Evolutionary conservation across 2,888 invertebrate species (phyloP), one percentile per base, ranked within the genome.

Genomic region (Drosophila recens): DNA sequence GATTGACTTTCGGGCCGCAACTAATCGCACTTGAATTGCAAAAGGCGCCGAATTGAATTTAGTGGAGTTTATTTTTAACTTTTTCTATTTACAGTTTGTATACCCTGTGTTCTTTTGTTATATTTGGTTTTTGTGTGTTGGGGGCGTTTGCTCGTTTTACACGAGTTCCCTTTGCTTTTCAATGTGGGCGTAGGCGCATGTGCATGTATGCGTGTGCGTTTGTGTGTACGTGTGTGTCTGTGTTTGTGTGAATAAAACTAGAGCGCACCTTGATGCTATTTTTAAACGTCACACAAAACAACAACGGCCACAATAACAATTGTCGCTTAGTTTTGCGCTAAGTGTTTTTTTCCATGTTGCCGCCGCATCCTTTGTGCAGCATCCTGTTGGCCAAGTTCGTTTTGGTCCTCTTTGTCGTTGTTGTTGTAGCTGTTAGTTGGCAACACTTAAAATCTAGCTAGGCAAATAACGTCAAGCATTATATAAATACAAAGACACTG

Each of bases 231-330:
- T 33, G 62, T 59, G 11, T 58, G 38, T 20, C 17, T 38, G 52
- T 59, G 17, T 52, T 42, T 59, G 59, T 59, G 36, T 80, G 70
- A 65, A 72, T 70, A 58, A 82, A 88, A 85, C 66, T 88, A 86
- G 84, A 84, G 83, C 84, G 73, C 77, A 90, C 84, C 84, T 84
- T 84, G 89, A 69, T 86, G 83, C 87, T 84, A 84, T 84, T 88
- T 90, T 82, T 84, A 90, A 75, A 86, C 53, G 65, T 53, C 67
- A 57, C 52, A 82, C 63, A 86, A 61, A 76, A 65, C 69, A 67
- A 51, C 62, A 79, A 57, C 58, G 61, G 51, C 51, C 58, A 56
- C 76, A 53, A 54, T 43, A 73, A 69, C 78, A 90, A 79, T 74
- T 73, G 87, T 70, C 84, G 90, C 77, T 82, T 79, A 86, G 83